Conservation (phyloP, 1,140 invertebrate species). For the Zaprionus ghesquierei region DNA sequence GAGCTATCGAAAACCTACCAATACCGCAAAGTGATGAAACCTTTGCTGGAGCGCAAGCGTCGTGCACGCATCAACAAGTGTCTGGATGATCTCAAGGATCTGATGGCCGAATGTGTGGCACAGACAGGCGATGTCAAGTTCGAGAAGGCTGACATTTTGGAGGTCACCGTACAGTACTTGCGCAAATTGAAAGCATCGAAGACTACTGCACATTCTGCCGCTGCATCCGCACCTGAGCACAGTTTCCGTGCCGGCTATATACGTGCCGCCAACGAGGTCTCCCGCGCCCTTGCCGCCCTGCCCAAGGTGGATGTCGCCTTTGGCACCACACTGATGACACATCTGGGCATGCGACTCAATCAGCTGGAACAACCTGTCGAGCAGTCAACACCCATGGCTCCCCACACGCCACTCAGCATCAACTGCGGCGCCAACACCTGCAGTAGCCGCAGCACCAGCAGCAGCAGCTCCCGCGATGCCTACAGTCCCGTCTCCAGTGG, state of each 20-base stretch:
- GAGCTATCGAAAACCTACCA: slow-evolving; percentile 91
- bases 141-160: slow-evolving; percentile 98
- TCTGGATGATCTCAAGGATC: slow-evolving; percentile 95
- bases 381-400: slow-evolving; percentile 29
- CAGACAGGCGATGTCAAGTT: slow-evolving; percentile 93
- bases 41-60: slow-evolving; percentile 96
- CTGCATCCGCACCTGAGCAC: slow-evolving; percentile 83
- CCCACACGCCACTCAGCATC: slow-evolving; percentile 61
- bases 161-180: slow-evolving; percentile 96
- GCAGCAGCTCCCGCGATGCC: slow-evolving; percentile 39
- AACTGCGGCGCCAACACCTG: slow-evolving; percentile 45
- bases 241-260: slow-evolving; percentile 95
- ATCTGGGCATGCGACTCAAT: slow-evolving; percentile 91
- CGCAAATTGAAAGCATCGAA: slow-evolving; percentile 88
- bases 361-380: slow-evolving; percentile 82
- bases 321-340: slow-evolving; percentile 93
- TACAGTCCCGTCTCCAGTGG: slow-evolving; percentile 78
- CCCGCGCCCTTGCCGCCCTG: slow-evolving; percentile 90
- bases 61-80: slow-evolving; percentile 97
- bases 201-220: slow-evolving; percentile 79
- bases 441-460: slow-evolving; percentile 21
- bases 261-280: slow-evolving; percentile 95
- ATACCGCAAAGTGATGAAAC: slow-evolving; percentile 97
- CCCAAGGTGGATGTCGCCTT: slow-evolving; percentile 92
- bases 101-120: slow-evolving; percentile 94